phyloP scores from a whole-genome alignment of 2,797 vertebrate species.

The Fratercula arctica region DNA sequence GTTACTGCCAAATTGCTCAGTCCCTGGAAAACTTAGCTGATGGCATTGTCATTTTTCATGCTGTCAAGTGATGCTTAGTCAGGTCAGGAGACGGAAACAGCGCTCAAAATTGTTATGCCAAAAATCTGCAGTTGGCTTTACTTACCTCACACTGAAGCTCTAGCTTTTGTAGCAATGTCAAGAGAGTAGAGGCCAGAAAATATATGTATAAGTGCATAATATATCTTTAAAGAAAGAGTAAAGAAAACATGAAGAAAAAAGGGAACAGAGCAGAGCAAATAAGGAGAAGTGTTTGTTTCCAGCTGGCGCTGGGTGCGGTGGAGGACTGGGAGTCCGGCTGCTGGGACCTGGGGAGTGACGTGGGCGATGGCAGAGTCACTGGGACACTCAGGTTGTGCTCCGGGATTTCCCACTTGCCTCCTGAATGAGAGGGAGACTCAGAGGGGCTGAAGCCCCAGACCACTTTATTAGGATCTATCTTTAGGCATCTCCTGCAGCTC shows the following conservation, averaged over 20 bases:
- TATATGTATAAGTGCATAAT: background rate
- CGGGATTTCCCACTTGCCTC: background rate
- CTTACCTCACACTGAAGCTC: background rate
- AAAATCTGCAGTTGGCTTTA: background rate
- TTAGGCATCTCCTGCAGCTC: background rate
- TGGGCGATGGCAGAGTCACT: background rate
- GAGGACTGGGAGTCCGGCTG: accelerated
- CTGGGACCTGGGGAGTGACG: background rate
- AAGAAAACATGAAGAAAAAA: background rate
- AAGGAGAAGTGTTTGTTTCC: background rate
- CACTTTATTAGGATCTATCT: background rate
- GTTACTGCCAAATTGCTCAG: background rate
- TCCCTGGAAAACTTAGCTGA: background rate
- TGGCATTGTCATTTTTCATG: background rate
- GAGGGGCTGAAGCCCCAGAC: background rate
- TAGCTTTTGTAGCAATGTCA: background rate
- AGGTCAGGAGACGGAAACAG: background rate
- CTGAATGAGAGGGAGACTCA: background rate
- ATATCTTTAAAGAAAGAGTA: background rate
- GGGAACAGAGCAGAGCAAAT: background rate
- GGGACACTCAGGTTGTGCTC: background rate
- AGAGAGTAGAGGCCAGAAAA: background rate
- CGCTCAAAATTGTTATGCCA: background rate
- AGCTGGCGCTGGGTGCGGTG: background rate
- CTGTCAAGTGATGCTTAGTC: background rate